These are phyloP conservation scores for Tetranychus cinnabarinus DNA, from an alignment of 1,140 invertebrate genomes.

Conservation along the genomic window DNA sequence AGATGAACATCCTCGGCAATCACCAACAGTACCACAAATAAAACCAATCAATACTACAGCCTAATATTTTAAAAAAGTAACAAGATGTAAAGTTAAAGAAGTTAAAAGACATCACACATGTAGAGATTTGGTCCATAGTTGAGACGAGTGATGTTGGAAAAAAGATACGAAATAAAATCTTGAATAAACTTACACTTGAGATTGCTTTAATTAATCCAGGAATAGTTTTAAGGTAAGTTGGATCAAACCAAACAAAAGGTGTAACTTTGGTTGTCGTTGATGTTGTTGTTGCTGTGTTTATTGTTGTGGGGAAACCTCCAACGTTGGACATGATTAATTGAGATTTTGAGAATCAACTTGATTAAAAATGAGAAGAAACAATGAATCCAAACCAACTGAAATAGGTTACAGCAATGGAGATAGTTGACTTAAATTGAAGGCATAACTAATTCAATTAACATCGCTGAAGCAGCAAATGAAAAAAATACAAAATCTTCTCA, in stretches of 20 bases:
- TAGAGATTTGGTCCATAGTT: conserved; percentile 3
- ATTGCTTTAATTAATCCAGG: conserved; percentile 50
- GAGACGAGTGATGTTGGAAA: conserved; percentile 17
- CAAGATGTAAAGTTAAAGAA: conserved; percentile 2
- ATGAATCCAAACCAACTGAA: background rate
- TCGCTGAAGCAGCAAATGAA: no score
- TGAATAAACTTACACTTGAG: conserved; percentile 36
- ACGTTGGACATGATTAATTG: background rate
- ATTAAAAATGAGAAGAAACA: background rate
- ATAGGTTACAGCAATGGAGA: no score
- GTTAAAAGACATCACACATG: no score
- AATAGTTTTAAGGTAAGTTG: conserved; percentile 37
- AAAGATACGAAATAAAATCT: no score
- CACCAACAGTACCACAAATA: conserved; percentile 45
- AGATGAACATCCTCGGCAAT: conserved; percentile 18
- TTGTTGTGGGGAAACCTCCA: background rate
- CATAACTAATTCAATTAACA: no score
- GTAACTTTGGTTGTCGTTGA: conserved; percentile 12
- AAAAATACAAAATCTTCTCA: no score
- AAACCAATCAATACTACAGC: conserved; percentile 49
- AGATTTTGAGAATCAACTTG: background rate
- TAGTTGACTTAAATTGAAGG: no score
- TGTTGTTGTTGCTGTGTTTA: background rate
- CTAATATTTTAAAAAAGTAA: conserved; percentile 26
- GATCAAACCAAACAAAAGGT: conserved; percentile 41